Evolutionary conservation across 2,888 invertebrate species (phyloP).

Genomic region (Agrenia bidenticulata): DNA sequence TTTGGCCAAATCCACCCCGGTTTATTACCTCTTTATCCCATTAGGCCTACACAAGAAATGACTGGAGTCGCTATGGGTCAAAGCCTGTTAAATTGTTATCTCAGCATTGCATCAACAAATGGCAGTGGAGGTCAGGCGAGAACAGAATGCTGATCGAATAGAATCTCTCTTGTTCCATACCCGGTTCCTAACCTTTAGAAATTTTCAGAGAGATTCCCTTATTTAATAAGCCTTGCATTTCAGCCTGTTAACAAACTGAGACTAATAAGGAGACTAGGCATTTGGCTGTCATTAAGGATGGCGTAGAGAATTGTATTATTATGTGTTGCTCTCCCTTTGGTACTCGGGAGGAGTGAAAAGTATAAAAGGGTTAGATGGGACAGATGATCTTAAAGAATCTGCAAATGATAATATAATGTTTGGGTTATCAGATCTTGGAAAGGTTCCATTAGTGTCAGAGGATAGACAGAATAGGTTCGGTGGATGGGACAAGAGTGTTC

Average conservation of each 20-base stretch:
- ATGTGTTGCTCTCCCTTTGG: not conserved
- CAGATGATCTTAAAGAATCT: conserved; percentile 36
- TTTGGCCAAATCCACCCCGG: conserved; percentile 21
- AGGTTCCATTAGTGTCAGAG: conserved; percentile 46
- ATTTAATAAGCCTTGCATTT: not conserved
- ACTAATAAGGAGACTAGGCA: conserved; percentile 1
- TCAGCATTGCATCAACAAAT: no score
- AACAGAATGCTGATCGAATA: no score
- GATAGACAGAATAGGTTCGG: conserved; percentile 23
- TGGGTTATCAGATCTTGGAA: conserved; percentile 49
- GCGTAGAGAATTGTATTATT: not conserved
- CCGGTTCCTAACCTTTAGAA: no score
- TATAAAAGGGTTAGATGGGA: conserved; percentile 15
- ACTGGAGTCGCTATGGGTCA: no score
- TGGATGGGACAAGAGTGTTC: conserved; percentile 6
- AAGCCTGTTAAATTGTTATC: no score
- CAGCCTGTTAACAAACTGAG: not conserved
- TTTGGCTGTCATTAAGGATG: conserved; percentile 6
- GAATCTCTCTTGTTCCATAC: no score
- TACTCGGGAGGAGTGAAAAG: not conserved
- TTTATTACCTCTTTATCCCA: conserved; percentile 36
- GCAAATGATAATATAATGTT: conserved; percentile 43
- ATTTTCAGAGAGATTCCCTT: no score
- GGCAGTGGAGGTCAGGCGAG: no score
- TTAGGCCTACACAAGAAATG: conserved; percentile 31